phyloP scores from a whole-genome alignment of 2,113 vertebrate species.

The Nothocercus nigrocapillus region DNA sequence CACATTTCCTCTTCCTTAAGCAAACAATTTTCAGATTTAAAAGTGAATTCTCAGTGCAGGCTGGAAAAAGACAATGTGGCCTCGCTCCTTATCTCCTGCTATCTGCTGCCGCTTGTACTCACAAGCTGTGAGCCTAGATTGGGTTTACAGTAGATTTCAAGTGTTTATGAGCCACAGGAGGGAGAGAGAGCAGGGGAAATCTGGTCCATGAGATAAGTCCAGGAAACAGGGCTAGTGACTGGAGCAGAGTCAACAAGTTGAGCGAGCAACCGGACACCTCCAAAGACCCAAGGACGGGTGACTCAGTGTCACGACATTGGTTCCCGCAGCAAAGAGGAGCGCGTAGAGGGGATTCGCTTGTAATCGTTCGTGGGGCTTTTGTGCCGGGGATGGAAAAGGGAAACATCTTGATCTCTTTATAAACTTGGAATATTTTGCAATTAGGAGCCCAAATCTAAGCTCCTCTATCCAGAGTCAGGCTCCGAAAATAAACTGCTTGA shows the following conservation, averaged over 20 bases:
- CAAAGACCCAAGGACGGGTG: background rate
- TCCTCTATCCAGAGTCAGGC: background rate
- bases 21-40: slow-evolving; percentile 61
- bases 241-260: slow-evolving; percentile 56
- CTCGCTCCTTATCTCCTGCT: slow-evolving; percentile 59
- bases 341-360: background rate
- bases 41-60: background rate
- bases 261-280: slow-evolving; percentile 24
- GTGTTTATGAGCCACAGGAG: slow-evolving; percentile 57
- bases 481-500: background rate
- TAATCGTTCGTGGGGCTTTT: background rate
- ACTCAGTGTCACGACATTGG: slow-evolving; percentile 39
- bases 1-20: slow-evolving; percentile 63
- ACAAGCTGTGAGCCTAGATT: slow-evolving; percentile 46
- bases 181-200: slow-evolving; percentile 65
- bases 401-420: background rate
- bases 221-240: slow-evolving; percentile 57
- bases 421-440: background rate
- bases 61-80: slow-evolving; percentile 46
- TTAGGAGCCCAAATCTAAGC: background rate
- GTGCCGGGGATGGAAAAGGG: background rate
- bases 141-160: slow-evolving; percentile 17
- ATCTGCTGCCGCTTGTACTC: slow-evolving; percentile 47
- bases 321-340: background rate
- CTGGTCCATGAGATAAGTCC: slow-evolving; percentile 66